Evolutionary conservation across 2,797 vertebrate genomes (phyloP), one percentile per base, ranked within the genome.

Genomic region (Anguilla obscura): DNA sequence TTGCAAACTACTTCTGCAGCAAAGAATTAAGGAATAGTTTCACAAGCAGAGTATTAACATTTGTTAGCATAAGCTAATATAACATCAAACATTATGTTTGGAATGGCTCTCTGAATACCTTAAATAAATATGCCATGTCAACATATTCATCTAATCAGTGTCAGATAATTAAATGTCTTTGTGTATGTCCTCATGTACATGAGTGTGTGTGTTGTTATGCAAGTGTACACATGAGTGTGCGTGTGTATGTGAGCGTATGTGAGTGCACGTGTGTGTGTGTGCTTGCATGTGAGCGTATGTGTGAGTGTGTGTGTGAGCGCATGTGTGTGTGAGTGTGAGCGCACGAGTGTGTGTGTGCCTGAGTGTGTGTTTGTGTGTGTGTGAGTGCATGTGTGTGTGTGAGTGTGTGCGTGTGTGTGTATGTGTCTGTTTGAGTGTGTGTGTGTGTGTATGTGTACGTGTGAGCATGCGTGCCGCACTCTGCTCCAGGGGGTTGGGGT

Each of bases 401-500:
- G 14, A 2, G 14, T 56, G 54, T 12, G 14, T 58, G 56, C 16
- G 14, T 18, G 56, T 58, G 56, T 58, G 56, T 58, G 16, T 58
- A 0, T 18, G 56, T 16, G 12, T 3, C 2, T 58, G 56, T 18
- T 12, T 16, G 56, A 30, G 79, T 87, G 33, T 30, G 30, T 74
- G 24, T 18, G 56, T 58, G 56, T 58, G 56, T 58, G 56, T 58
- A 3, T 58, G 56, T 18, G 14, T 18, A 16, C 16, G 56, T 18
- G 16, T 18, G 56, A 24, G 79, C 85, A 40, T 12, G 27, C 21
- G 40, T 50, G 40, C 7, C 36, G 6, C 7, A 50, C 12, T 52
- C 27, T 16, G 9, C 27, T 10, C 10, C 24, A 86, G 10, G 40
- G 21, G 33, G 87, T 85, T 63, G 86, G 80, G 71, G 88, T 50